phyloP scores from a whole-genome alignment of 2,888 invertebrate species.

The Cantharis rustica region DNA sequence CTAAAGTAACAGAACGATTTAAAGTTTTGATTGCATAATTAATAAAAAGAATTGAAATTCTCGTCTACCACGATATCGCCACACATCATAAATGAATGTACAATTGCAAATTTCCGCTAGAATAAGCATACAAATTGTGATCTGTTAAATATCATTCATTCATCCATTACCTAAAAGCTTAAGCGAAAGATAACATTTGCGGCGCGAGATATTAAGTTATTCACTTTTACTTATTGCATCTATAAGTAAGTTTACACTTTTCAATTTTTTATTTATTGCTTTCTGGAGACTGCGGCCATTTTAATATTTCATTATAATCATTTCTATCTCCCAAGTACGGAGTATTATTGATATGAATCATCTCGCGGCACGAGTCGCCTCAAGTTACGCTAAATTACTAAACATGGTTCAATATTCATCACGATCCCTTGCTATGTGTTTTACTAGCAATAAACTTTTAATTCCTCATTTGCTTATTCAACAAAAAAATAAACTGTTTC shows the following conservation, averaged over 20 bases:
- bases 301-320: slow-evolving; percentile 30
- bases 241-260: slow-evolving; percentile 10
- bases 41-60: slow-evolving; percentile 7
- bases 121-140: slow-evolving; percentile 18
- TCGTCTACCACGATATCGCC: slow-evolving; percentile 3
- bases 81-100: slow-evolving; percentile 6
- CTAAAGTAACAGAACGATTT: slow-evolving; percentile 1
- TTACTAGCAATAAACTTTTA: slow-evolving; percentile 21
- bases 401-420: slow-evolving; percentile 37
- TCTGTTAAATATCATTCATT: neutral
- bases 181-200: neutral
- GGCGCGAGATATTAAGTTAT: neutral
- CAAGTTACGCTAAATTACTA: slow-evolving; percentile 41
- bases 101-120: slow-evolving; percentile 21
- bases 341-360: slow-evolving; percentile 39
- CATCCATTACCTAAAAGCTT: neutral
- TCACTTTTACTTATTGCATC: slow-evolving; percentile 4
- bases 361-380: slow-evolving; percentile 42
- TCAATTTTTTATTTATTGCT: slow-evolving; percentile 20
- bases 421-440: slow-evolving; percentile 39
- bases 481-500: neutral
- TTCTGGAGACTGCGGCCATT: slow-evolving; percentile 20
- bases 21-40: slow-evolving; percentile 21
- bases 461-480: slow-evolving; percentile 8
- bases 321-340: slow-evolving; percentile 25